phyloP scores from a whole-genome alignment of 1,140 invertebrate genomes.

The Drosophila takahashii region DNA sequence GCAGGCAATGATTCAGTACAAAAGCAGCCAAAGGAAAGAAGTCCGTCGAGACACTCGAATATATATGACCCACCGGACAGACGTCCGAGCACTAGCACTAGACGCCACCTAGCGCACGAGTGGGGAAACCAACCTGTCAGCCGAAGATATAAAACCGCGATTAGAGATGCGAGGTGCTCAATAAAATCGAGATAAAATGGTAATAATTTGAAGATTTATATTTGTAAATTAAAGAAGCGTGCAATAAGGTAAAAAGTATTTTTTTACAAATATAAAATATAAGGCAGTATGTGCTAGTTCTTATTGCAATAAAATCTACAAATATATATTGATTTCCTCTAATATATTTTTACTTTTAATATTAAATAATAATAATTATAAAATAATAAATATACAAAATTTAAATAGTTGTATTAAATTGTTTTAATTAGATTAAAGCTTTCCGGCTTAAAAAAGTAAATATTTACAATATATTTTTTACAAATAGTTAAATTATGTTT shows the following conservation, averaged over 20 bases:
- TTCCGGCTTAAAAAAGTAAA: too few species aligned
- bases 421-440: too few species aligned
- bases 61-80: conserved; percentile 37
- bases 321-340: too few species aligned
- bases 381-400: too few species aligned
- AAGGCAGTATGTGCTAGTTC: too few species aligned
- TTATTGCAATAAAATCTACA: too few species aligned
- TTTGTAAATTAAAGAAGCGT: not conserved
- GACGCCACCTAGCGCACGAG: conserved; percentile 72
- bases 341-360: too few species aligned
- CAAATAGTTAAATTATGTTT: too few species aligned
- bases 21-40: conserved; percentile 62
- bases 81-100: conserved; percentile 39
- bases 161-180: conserved; percentile 33
- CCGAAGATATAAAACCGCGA: conserved; percentile 53
- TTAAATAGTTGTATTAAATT: too few species aligned
- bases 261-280: too few species aligned
- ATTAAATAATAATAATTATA: too few species aligned
- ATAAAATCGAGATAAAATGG: not conserved
- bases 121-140: conserved; percentile 74
- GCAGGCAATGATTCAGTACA: conserved; percentile 70
- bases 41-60: conserved; percentile 36
- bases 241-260: not conserved
- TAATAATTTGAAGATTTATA: not conserved
- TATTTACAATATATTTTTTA: too few species aligned